A percentile compares a stretch with the other conserved stretches of the same genome.
Conservation (phyloP, 2,888 invertebrate species). For the Tachina lurida region DNA sequence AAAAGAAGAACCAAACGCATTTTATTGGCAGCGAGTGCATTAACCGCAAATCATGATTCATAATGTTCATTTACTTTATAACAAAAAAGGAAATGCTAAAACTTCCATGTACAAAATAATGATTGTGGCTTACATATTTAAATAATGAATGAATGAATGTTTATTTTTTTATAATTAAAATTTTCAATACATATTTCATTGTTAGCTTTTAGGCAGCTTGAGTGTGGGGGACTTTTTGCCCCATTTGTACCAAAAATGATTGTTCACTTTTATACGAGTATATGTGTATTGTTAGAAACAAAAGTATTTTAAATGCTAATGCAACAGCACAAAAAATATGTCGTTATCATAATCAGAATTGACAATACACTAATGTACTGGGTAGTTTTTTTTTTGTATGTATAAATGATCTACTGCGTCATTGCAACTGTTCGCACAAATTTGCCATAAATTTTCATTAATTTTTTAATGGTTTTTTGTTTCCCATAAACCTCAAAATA, state of each 20-base stretch:
- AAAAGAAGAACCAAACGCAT: conserved; percentile 39
- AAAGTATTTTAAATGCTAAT: conserved; percentile 1
- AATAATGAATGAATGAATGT: conserved; percentile 33
- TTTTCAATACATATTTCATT: conserved; percentile 26
- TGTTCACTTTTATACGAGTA: not conserved
- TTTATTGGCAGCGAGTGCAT: conserved; percentile 66
- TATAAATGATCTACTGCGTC: not conserved
- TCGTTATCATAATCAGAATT: conserved; percentile 26
- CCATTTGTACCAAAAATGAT: not conserved
- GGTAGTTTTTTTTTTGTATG: not conserved
- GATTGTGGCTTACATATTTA: conserved; percentile 29
- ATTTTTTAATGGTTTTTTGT: conserved; percentile 7
- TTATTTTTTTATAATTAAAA: conserved; percentile 16
- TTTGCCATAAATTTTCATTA: conserved; percentile 47
- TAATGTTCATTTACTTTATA: conserved; percentile 49
- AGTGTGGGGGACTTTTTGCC: not conserved
- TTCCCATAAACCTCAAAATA: conserved; percentile 54
- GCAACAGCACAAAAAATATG: not conserved
- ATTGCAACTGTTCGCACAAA: conserved; percentile 36
- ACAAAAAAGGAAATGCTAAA: conserved; percentile 28
- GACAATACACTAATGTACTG: conserved; percentile 40
- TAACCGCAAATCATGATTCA: conserved; percentile 67
- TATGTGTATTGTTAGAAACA: conserved; percentile 1
- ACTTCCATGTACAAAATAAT: conserved; percentile 29
- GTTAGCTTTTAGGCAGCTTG: conserved; percentile 1